Base-by-base conservation (phyloP, 2,113 vertebrate species). In the Arizona elegans region DNA sequence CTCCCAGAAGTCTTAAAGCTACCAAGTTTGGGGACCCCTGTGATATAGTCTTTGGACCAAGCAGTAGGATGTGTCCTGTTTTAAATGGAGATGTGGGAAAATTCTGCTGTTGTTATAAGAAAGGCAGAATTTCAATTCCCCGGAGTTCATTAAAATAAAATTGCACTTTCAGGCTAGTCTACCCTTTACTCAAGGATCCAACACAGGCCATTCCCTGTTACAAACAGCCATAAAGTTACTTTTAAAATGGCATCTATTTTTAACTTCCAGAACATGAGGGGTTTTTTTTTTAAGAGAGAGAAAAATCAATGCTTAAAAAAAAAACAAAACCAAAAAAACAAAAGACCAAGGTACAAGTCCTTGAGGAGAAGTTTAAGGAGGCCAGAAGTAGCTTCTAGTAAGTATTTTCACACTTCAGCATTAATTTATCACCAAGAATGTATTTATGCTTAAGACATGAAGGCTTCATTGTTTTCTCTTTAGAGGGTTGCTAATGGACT, bases 191-290 rank as follows among this genome's bases (percentile, higher is more conserved):
- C 47, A 52, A 29, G 52, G 26, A 87, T 50, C 12, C 53, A 33
- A 88, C 56, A 33, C 53, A 10, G 75, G 59, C 58, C 81, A 70
- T 17, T 95, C 94, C 90, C 21, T 13, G 5, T 55, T 86, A 24
- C 70, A 92, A 86, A 55, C 17, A 92, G 38, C 17, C 75, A 38
- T 6, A 29, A 19, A 33, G 21, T 38, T 89, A 15, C 56, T 54
- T 90, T 91, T 86, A 91, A 93, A 92, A 92, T 90, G 55, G 56
- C 17, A 92, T 33, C 52, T 92, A 92, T 94, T 92, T 94, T 92
- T 58, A 92, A 94, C 88, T 24, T 75, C 43, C 33, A 90, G 29
- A 11, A 92, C 56, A 58, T 29, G 70, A 53, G 1, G 33, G 29
- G 2, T 70, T 75, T 53, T 55, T 54, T 81, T 81, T 88, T 56